Evolutionary conservation across 2,113 vertebrate species (phyloP).

Genomic region (Lophochroa leadbeateri): DNA sequence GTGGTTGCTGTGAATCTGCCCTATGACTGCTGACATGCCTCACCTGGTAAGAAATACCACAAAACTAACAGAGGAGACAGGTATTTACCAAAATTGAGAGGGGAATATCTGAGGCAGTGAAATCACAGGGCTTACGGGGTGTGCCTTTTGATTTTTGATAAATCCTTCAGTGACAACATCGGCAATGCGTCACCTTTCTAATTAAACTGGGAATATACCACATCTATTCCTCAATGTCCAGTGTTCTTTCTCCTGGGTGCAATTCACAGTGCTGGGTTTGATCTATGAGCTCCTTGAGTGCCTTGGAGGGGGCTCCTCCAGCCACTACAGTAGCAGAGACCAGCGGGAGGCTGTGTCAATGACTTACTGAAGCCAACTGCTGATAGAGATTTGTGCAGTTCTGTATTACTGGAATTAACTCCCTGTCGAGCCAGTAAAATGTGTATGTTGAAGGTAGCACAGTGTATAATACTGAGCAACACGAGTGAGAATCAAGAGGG

Average conservation of each 20-base stretch:
- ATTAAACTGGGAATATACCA: background rate
- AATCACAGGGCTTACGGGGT: background rate
- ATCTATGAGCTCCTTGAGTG: background rate
- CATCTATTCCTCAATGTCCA: background rate
- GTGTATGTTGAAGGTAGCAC: background rate
- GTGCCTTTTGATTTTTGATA: background rate
- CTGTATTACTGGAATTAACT: background rate
- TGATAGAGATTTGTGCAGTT: background rate
- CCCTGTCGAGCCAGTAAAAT: background rate
- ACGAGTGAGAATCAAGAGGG: background rate
- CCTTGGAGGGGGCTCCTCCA: background rate
- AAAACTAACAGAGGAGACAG: background rate
- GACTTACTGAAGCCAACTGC: background rate
- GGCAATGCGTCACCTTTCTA: background rate
- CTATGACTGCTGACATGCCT: background rate
- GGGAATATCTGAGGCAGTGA: background rate
- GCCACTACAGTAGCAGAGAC: background rate
- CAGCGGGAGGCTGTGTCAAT: background rate
- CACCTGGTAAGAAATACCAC: background rate
- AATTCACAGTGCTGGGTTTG: background rate
- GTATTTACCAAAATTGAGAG: background rate
- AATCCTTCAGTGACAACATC: background rate
- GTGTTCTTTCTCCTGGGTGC: background rate
- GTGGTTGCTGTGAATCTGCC: background rate
- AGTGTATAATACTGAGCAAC: background rate